Conservation (phyloP, 2,797 vertebrate species). For the Cottoperca gobio region DNA sequence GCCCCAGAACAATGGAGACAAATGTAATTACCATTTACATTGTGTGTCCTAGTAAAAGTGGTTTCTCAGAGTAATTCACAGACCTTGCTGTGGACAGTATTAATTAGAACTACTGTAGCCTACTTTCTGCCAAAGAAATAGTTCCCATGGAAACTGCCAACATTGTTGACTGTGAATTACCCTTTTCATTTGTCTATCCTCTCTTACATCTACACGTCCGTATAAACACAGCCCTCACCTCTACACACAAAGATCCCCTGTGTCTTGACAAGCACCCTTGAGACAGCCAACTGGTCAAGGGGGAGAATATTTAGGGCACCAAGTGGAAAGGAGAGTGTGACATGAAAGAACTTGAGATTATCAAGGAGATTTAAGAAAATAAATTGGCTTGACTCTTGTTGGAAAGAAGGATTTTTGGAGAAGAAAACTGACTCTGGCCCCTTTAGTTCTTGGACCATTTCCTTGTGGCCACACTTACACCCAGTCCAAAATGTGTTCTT, state of each 20-base stretch:
- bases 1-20: background rate
- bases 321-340: constrained; percentile 43
- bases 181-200: background rate
- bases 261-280: background rate
- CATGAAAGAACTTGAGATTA: constrained; percentile 75
- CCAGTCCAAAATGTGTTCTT: constrained; percentile 6
- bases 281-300: constrained; percentile 24
- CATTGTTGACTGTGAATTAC: background rate
- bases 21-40: background rate
- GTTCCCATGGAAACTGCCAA: background rate
- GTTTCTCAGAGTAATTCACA: too few species aligned
- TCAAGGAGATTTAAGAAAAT: constrained; percentile 75
- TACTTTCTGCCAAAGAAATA: constrained; percentile 1
- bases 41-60: too few species aligned
- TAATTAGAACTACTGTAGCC: background rate
- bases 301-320: constrained; percentile 22
- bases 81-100: background rate
- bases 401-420: constrained; percentile 65
- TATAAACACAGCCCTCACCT: background rate
- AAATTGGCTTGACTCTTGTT: constrained; percentile 68
- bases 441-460: constrained; percentile 60
- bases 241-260: background rate
- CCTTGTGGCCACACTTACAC: constrained; percentile 18
- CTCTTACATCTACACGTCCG: background rate
- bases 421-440: constrained; percentile 57